Evolutionary conservation across 1,140 invertebrate genomes (phyloP), one percentile per base, ranked within the genome.

Genomic region (Ceratosolen solmsi): DNA sequence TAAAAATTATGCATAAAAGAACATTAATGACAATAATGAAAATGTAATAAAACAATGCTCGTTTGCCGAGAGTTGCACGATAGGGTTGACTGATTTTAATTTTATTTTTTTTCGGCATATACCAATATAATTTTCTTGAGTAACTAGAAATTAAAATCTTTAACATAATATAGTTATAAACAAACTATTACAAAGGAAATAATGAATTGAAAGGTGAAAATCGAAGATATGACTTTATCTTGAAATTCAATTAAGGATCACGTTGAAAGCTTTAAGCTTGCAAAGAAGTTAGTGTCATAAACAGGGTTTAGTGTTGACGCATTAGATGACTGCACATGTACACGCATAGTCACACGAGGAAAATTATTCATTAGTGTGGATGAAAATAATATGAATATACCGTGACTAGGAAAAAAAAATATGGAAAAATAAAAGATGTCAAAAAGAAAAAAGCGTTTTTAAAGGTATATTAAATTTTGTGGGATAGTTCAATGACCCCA

Each of bases 381-480:
- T 13, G 25, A 51, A 49, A 78, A 81, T 33, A 81, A 74, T 33
- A 74, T 20, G 60, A 36, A 30, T 63, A 81, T 76, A 38, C 71
- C 15, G 46, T 25, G 58, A 74, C n/a, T 80, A 60, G n/a, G n/a
- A n/a, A 17, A 73, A 22, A 49, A 22, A 30, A 60, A 49, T 36
- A 38, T 11, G 17, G 36, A 72, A 51, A 72, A 63, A 49, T 49
- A 25, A 77, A 33, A 20, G 25, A 15, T 20, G 54, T 25, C 30
- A 38, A 60, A 80, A 74, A 58, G 68, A 80, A 76, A 83, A 86
- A 87, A 86, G 86, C 86, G 84, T 87, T 87, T 88, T 87, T 86
- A 88, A 88, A 87, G 82, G 84, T 89, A 87, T 88, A 88, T 90
- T 89, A 86, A 87, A 91, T 90, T 89, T 88, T 89, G 89, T 90